Evolutionary conservation across 2,797 vertebrate species (phyloP).

Genomic region (Periophthalmus magnuspinnatus): DNA sequence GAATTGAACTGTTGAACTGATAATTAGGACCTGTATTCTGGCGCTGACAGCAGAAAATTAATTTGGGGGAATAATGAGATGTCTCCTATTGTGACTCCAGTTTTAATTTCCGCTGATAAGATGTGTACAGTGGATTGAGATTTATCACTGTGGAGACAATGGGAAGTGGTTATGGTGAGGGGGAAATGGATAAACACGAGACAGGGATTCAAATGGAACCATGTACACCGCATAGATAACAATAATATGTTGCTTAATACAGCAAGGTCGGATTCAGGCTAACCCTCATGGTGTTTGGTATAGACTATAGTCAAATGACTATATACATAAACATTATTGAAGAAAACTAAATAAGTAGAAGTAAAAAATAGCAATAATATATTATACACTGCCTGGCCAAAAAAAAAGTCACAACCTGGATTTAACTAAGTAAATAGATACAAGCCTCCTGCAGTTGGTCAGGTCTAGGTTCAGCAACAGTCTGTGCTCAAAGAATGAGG

Average conservation of each 20-base stretch:
- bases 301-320: neutral
- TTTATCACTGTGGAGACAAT: conserved; percentile 25
- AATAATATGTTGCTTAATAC: neutral
- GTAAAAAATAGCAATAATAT: no score
- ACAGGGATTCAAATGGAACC: conserved; percentile 9
- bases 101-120: conserved; percentile 56
- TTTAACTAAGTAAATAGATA: no score
- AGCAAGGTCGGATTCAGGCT: neutral
- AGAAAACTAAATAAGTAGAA: no score
- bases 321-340: no score
- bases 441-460: no score
- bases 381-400: no score
- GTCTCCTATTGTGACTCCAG: conserved; percentile 23
- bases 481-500: no score
- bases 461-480: no score
- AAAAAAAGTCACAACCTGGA: no score
- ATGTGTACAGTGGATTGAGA: conserved; percentile 38
- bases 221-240: neutral
- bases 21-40: conserved; percentile 29
- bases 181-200: conserved; percentile 9
- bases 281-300: neutral
- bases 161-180: conserved; percentile 21
- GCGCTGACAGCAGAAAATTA: conserved; percentile 51
- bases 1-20: conserved; percentile 8
- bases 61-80: conserved; percentile 51